Conservation (phyloP, 1,140 invertebrate genomes). For the Triops longicaudatus region DNA sequence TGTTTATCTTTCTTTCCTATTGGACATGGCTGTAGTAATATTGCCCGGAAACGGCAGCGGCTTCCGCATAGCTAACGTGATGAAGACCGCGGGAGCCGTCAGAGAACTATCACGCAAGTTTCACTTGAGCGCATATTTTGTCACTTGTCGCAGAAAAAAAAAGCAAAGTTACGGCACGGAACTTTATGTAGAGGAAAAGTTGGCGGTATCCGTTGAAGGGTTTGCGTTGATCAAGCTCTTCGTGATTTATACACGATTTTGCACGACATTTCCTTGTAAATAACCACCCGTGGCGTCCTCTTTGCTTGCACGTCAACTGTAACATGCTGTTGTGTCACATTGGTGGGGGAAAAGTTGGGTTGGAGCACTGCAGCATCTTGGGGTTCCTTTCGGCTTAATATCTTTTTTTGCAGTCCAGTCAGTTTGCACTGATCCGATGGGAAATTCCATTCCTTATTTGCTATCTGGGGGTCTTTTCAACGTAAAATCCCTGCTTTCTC, state of each 20-base stretch:
- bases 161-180: background rate
- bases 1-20: background rate
- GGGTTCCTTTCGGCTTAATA: background rate
- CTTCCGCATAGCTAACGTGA: slow-evolving; percentile 1
- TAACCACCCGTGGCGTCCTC: background rate
- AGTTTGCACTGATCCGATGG: no score
- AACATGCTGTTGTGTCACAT: background rate
- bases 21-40: background rate
- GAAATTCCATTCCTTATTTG: no score
- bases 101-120: slow-evolving; percentile 1
- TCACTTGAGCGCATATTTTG: slow-evolving; percentile 12
- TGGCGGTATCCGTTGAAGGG: background rate
- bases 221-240: background rate
- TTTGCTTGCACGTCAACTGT: background rate
- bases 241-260: background rate
- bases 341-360: background rate
- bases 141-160: background rate
- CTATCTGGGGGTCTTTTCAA: no score
- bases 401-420: background rate
- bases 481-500: background rate
- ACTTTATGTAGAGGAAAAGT: background rate
- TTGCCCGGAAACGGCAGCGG: slow-evolving; percentile 4
- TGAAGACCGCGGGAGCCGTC: background rate
- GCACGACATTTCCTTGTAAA: background rate
- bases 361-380: background rate